Evolutionary conservation across 2,113 vertebrate genomes (phyloP), one percentile per base, ranked within the genome.

Genomic region (Zosterops pallidus): DNA sequence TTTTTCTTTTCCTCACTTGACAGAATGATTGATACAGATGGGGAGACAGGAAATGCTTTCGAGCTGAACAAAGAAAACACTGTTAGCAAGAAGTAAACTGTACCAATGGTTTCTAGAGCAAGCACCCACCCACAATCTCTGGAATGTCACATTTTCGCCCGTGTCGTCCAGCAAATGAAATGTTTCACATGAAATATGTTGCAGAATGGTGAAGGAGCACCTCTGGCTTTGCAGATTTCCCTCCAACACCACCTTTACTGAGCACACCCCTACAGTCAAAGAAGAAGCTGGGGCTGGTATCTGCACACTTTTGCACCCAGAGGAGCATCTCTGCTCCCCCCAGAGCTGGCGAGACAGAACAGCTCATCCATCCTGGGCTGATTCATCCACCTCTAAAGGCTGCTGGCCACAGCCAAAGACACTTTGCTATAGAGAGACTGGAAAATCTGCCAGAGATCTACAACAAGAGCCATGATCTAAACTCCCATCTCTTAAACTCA

Each of bases 61-160:
- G 39, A 70, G 39, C 44, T 6, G 39, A 93, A 94, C 94, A 95
- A 94, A 93, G 92, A 20, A 83, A 92, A 77, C 10, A 88, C 7
- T 94, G 72, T 89, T 47, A 62, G 67, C 42, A 86, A 93, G 68
- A 86, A 93, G 63, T 77, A 93, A 97, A 92, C 80, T 68, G 50
- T 16, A 83, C 55, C 42, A 25, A 59, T 15, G 63, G 56, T 86
- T 93, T 83, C 23, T 14, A 74, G n/a, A 92, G 63, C 68, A 63
- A 86, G 59, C 2, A 2, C 42, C 63, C 75, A 86, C 55, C 33
- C 75, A 41, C 31, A 1, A 50, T 21, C 83, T 24, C 55, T 59
- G 39, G 74, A 83, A 84, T 39, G 57, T 67, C 77, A 33, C 11
- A 17, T 44, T 74, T 80, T 69, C 29, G 37, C 50, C 64, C 19